Evolutionary conservation across 1,140 invertebrate genomes (phyloP).

Genomic region (Ephestia elutella): DNA sequence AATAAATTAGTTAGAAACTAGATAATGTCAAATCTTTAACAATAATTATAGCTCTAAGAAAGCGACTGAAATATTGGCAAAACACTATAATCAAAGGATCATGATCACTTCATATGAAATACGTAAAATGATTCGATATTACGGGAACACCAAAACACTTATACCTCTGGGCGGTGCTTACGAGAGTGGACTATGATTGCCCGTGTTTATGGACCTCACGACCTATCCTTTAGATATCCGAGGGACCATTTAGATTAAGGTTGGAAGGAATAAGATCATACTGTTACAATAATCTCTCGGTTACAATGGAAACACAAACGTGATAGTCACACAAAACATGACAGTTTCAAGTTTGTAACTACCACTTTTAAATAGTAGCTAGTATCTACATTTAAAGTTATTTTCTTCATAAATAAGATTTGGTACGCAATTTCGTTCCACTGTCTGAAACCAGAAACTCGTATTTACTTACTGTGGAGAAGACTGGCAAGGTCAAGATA

Average conservation of each 20-base stretch:
- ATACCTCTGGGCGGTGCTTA: not conserved
- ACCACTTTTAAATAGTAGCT: too few species aligned
- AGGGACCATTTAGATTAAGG: not conserved
- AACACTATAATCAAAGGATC: not conserved
- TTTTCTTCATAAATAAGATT: too few species aligned
- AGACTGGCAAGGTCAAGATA: not conserved
- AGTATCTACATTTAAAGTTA: too few species aligned
- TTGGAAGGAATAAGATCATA: not conserved
- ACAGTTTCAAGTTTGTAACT: not conserved
- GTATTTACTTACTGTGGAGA: not conserved
- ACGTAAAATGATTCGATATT: not conserved
- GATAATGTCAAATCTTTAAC: too few species aligned
- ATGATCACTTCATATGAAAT: not conserved
- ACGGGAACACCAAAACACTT: not conserved
- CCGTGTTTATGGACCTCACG: slow-evolving; percentile 21
- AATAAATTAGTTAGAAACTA: too few species aligned
- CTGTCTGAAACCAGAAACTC: not conserved
- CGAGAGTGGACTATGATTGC: slow-evolving; percentile 14
- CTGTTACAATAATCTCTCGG: not conserved
- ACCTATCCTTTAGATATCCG: slow-evolving; percentile 9
- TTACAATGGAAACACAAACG: not conserved
- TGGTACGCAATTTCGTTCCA: not conserved
- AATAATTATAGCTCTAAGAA: too few species aligned
- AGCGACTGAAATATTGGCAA: not conserved
- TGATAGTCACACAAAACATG: not conserved